Conservation (phyloP, 2,797 vertebrate genomes). For the Oreochromis mossambicus region DNA sequence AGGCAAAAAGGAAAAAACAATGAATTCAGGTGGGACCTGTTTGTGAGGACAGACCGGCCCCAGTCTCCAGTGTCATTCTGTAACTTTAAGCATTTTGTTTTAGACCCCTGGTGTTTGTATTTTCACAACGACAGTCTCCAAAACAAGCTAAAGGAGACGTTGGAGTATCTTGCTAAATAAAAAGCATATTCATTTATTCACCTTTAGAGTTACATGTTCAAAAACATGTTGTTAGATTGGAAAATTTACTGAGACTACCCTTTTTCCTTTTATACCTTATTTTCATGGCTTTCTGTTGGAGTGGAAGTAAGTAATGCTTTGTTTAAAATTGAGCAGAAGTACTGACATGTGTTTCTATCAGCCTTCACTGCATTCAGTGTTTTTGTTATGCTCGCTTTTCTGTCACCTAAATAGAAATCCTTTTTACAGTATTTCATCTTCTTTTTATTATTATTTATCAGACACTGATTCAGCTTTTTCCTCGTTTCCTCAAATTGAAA, state of each 20-base stretch:
- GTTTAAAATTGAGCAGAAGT: not conserved
- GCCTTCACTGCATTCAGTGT: not conserved
- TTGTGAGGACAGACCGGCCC: not conserved
- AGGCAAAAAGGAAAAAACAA: not conserved
- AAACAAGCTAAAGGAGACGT: not conserved
- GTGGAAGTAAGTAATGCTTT: not conserved
- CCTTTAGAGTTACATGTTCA: not conserved
- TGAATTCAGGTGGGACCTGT: slow-evolving; percentile 14
- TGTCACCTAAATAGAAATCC: not conserved
- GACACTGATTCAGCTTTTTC: not conserved
- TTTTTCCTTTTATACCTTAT: not conserved
- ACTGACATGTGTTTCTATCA: not conserved
- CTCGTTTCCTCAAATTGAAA: not conserved
- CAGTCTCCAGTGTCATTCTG: not conserved
- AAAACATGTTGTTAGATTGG: not conserved
- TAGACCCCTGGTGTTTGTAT: not conserved
- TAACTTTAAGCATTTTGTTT: not conserved
- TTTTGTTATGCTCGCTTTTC: not conserved
- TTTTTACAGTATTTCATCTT: not conserved
- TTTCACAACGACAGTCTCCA: not conserved
- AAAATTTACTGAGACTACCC: not conserved
- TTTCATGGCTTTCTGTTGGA: not conserved
- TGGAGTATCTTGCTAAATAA: not conserved
- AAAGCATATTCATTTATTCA: not conserved
- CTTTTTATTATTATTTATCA: not conserved